phyloP scores from a whole-genome alignment of 1,140 invertebrate genomes.

The Centruroides vittatus region DNA sequence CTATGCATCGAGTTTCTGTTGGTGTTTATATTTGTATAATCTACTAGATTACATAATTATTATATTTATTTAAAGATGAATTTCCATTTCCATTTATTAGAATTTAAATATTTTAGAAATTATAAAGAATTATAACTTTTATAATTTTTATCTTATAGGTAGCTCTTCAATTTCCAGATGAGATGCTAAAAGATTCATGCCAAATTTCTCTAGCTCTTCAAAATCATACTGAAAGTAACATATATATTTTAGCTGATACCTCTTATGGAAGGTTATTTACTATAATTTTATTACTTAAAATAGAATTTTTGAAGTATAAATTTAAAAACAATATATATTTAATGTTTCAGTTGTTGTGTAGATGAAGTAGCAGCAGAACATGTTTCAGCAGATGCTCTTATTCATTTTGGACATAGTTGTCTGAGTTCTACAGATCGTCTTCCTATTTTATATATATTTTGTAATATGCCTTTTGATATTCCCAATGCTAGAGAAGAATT shows the following conservation, averaged over 20 bases:
- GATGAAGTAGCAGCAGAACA: slow-evolving; percentile 83
- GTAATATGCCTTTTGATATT: slow-evolving; percentile 22
- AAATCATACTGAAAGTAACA: slow-evolving; percentile 35
- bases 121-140: too few species aligned
- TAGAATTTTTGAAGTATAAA: slow-evolving; percentile 1
- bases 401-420: slow-evolving; percentile 85
- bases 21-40: too few species aligned
- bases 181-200: slow-evolving; percentile 52
- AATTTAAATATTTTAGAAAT: too few species aligned
- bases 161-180: slow-evolving; percentile 82
- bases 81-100: too few species aligned
- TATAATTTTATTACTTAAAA: slow-evolving; percentile 14
- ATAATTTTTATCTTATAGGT: slow-evolving; percentile 37
- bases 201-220: slow-evolving; percentile 49
- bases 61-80: too few species aligned
- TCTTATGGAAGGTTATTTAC: slow-evolving; percentile 64
- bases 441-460: slow-evolving; percentile 51
- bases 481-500: slow-evolving; percentile 10
- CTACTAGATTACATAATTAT: too few species aligned
- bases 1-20: too few species aligned
- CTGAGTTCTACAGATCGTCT: slow-evolving; percentile 52
- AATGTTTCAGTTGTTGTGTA: slow-evolving; percentile 60
- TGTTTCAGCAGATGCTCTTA: slow-evolving; percentile 59
- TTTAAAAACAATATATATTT: slow-evolving; percentile 1
- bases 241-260: slow-evolving; percentile 82